Evolutionary conservation across 1,140 invertebrate genomes (phyloP).

Genomic region (Reticulitermes speratus): DNA sequence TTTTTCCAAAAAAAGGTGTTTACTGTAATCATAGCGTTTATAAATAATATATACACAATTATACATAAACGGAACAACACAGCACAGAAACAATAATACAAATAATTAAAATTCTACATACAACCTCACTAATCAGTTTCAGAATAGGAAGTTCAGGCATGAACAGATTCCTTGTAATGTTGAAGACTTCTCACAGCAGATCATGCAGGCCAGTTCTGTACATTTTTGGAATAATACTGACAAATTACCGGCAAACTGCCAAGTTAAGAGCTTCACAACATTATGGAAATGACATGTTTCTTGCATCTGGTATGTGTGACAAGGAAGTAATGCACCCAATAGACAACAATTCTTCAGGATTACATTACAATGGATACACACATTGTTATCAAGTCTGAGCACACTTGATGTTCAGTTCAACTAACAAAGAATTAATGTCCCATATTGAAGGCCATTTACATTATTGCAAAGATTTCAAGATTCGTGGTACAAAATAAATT

Average conservation of each 20-base stretch:
- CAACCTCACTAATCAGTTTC: conserved; percentile 4
- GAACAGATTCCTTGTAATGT: neutral
- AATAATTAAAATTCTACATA: conserved; percentile 6
- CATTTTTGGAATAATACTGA: conserved; percentile 24
- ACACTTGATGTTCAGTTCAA: neutral
- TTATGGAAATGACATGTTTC: neutral
- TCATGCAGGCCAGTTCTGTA: neutral
- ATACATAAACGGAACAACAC: neutral
- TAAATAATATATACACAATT: conserved; percentile 15
- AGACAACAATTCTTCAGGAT: neutral
- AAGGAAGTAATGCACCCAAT: neutral
- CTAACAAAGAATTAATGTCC: neutral
- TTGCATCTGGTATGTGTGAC: neutral
- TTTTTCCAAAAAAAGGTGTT: neutral
- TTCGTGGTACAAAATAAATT: neutral
- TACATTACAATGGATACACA: neutral
- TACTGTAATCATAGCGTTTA: neutral
- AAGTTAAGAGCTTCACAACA: neutral
- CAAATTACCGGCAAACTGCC: neutral
- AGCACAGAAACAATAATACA: neutral
- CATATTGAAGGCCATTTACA: conserved; percentile 18
- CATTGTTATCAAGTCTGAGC: neutral
- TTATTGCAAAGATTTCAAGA: conserved; percentile 23
- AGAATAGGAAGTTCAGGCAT: conserved; percentile 16
- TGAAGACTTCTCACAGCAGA: neutral